A percentile compares a stretch with the other conserved stretches of the same genome.
phyloP scores from a whole-genome alignment of 2,797 vertebrate species.

The Propithecus perrieri region DNA sequence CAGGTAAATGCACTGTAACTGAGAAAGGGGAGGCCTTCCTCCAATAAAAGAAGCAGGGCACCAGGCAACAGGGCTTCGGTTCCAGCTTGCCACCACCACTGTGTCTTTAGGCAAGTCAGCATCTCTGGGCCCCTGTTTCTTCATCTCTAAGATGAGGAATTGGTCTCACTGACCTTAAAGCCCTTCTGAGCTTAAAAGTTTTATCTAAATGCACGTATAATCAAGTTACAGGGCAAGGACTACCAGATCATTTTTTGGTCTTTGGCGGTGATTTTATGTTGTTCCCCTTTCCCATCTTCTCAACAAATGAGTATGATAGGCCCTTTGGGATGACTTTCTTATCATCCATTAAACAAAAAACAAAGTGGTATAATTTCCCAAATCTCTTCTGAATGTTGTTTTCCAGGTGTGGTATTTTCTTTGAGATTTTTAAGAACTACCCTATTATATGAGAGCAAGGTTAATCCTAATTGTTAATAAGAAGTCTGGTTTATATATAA shows the following conservation, averaged over 20 bases:
- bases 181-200: slow-evolving; percentile 8
- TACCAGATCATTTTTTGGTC: slow-evolving; percentile 16
- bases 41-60: not conserved
- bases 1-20: not conserved
- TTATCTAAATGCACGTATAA: not conserved
- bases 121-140: not conserved
- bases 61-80: not conserved
- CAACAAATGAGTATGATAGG: not conserved
- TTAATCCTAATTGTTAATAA: slow-evolving; percentile 1
- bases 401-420: slow-evolving; percentile 36
- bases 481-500: not conserved
- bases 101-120: not conserved
- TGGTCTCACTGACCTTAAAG: slow-evolving; percentile 34
- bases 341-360: not conserved
- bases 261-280: slow-evolving; percentile 47
- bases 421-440: slow-evolving; percentile 47
- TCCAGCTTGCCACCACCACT: not conserved
- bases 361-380: slow-evolving; percentile 1
- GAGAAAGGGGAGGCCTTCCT: not conserved
- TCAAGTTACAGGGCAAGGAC: not conserved
- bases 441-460: not conserved
- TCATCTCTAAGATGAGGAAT: slow-evolving; percentile 11
- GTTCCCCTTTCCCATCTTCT: not conserved
- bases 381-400: slow-evolving; percentile 36
- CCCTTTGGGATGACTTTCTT: slow-evolving; percentile 1